A percentile compares a stretch with the other conserved stretches of the same genome.
phyloP scores from a whole-genome alignment of 1,140 invertebrate genomes.

The Ditylenchus dipsaci region DNA sequence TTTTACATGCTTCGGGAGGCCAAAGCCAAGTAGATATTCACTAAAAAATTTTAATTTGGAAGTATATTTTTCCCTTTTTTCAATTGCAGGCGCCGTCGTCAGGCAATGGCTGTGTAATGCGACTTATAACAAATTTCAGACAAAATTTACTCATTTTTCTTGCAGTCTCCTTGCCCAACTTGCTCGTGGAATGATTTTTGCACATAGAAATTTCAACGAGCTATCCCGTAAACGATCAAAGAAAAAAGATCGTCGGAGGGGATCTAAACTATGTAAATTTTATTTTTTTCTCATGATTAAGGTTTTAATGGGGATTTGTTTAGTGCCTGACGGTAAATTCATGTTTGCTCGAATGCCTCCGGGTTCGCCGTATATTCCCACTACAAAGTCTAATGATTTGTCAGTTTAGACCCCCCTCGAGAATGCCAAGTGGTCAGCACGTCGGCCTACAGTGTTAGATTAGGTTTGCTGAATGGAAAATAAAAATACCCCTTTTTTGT shows the following conservation, averaged over 20 bases:
- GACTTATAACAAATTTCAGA: too few relatives aligned
- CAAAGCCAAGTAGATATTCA: constrained; percentile 48
- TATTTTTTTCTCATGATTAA: neutral
- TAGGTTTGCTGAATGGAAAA: too few relatives aligned
- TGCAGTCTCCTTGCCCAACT: constrained; percentile 49
- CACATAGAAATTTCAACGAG: constrained; percentile 53
- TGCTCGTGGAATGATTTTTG: constrained; percentile 57
- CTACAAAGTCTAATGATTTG: too few relatives aligned
- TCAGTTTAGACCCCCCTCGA: constrained; percentile 50
- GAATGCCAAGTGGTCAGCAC: constrained; percentile 57
- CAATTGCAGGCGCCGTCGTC: constrained; percentile 36
- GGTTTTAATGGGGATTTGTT: constrained; percentile 17
- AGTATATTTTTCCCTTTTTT: constrained; percentile 3
- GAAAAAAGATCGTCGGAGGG: constrained; percentile 26
- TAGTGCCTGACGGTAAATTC: constrained; percentile 57
- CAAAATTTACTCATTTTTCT: too few relatives aligned
- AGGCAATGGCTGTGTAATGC: constrained; percentile 44
- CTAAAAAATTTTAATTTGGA: neutral
- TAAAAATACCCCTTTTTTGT: too few relatives aligned
- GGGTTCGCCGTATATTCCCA: too few relatives aligned
- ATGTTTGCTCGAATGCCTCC: constrained; percentile 55
- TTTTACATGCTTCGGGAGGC: constrained; percentile 56
- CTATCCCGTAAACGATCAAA: constrained; percentile 42
- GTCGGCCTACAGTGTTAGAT: constrained; percentile 53
- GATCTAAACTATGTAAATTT: constrained; percentile 1